Conservation (phyloP, 2,888 invertebrate genomes). For the Uropetala carovei region DNA sequence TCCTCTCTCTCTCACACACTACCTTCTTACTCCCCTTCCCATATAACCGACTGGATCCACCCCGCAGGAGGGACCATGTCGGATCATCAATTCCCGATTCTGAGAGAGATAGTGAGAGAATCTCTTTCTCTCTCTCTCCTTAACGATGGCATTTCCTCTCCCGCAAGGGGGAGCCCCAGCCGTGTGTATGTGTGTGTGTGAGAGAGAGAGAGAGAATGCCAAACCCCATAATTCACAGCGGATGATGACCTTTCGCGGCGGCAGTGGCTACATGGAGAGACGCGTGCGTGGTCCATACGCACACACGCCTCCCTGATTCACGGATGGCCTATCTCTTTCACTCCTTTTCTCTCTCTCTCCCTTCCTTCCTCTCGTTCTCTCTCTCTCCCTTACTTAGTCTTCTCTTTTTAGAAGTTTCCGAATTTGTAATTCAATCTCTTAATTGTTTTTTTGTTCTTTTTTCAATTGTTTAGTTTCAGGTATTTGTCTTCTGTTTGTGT, state of each 20-base stretch:
- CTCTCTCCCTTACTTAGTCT: background rate
- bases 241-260: slow-evolving; percentile 15
- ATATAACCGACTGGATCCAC: background rate
- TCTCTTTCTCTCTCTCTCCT: background rate
- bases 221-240: background rate
- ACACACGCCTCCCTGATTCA: background rate
- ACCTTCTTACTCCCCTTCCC: slow-evolving; percentile 6
- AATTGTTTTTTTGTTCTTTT: too few relatives aligned
- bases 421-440: too few relatives aligned
- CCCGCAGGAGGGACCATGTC: background rate
- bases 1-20: background rate
- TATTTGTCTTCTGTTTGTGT: too few relatives aligned
- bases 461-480: too few relatives aligned
- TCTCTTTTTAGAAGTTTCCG: too few relatives aligned
- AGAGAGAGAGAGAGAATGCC: background rate
- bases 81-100: slow-evolving; percentile 15
- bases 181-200: background rate
- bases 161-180: background rate
- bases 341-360: background rate
- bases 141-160: slow-evolving; percentile 24
- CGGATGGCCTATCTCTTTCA: background rate
- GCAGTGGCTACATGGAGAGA: background rate
- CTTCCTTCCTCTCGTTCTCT: too few relatives aligned
- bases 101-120: background rate
- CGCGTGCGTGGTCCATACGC: background rate